Conservation (phyloP, 2,888 invertebrate species). For the Yponomeuta sedellus region DNA sequence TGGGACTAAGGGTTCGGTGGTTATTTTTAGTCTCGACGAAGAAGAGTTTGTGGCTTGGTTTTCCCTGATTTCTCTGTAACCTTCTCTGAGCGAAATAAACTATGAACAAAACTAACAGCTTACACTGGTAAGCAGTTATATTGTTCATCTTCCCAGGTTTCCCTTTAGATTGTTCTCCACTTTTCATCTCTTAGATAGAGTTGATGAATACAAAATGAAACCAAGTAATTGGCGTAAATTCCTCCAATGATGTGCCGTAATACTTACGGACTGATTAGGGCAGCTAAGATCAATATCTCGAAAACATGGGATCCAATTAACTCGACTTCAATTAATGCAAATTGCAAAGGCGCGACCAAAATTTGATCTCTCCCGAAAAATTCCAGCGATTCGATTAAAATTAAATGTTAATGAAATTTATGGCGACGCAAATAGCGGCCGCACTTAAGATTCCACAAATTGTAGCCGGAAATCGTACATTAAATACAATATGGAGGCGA, state of each 20-base stretch:
- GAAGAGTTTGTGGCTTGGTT: not conserved
- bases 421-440: constrained; percentile 33
- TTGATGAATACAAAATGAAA: too few relatives aligned
- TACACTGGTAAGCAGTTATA: too few relatives aligned
- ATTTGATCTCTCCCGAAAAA: not conserved
- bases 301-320: not conserved
- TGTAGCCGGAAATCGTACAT: constrained; percentile 57
- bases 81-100: too few relatives aligned
- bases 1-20: constrained; percentile 7
- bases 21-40: constrained; percentile 13
- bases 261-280: too few relatives aligned
- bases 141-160: too few relatives aligned
- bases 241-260: too few relatives aligned
- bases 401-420: constrained; percentile 39
- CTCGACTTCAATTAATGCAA: not conserved
- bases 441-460: constrained; percentile 57
- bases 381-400: not conserved
- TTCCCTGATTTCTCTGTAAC: too few relatives aligned
- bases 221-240: too few relatives aligned
- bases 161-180: too few relatives aligned
- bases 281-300: not conserved
- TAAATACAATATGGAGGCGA: constrained; percentile 41
- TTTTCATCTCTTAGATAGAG: too few relatives aligned
- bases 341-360: not conserved
- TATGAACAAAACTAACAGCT: too few relatives aligned